Conservation (phyloP, 2,797 vertebrate species). For the Sebastes matsubarae region DNA sequence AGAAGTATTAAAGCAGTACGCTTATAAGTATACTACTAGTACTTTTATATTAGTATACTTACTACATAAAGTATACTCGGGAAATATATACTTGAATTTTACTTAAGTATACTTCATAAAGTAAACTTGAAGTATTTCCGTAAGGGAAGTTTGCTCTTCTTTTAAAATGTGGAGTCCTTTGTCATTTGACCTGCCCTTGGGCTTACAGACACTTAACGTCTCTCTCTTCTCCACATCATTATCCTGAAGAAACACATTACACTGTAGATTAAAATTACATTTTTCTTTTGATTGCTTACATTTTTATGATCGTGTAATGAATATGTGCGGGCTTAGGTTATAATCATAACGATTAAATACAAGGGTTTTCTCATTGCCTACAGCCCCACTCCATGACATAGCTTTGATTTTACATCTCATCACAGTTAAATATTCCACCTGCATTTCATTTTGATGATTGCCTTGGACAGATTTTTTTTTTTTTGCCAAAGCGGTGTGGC, state of each 20-base stretch:
- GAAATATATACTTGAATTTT: too few species aligned
- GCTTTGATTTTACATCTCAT: slow-evolving; percentile 33
- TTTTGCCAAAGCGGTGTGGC: neutral
- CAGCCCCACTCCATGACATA: neutral
- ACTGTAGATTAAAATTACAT: slow-evolving; percentile 50
- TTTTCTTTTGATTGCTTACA: slow-evolving; percentile 39
- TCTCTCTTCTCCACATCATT: slow-evolving; percentile 24
- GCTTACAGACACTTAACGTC: slow-evolving; percentile 30
- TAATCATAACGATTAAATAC: slow-evolving; percentile 22
- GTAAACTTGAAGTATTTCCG: too few species aligned
- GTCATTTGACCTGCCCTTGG: slow-evolving; percentile 49
- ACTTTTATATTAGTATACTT: too few species aligned
- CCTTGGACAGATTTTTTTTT: neutral
- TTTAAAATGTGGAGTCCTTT: slow-evolving; percentile 35
- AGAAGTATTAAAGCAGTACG: too few species aligned
- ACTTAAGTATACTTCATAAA: too few species aligned
- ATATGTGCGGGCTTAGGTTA: slow-evolving; percentile 18
- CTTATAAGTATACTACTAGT: too few species aligned
- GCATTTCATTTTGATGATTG: neutral
- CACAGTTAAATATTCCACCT: slow-evolving; percentile 11
- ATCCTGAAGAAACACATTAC: slow-evolving; percentile 42
- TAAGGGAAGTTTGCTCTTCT: slow-evolving; percentile 20
- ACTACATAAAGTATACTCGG: too few species aligned
- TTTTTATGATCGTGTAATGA: slow-evolving; percentile 32
- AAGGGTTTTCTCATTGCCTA: neutral